A percentile compares a stretch with the other conserved stretches of the same genome.
Evolutionary conservation across 2,797 vertebrate genomes (phyloP).

Genomic region (Propithecus deckenii): DNA sequence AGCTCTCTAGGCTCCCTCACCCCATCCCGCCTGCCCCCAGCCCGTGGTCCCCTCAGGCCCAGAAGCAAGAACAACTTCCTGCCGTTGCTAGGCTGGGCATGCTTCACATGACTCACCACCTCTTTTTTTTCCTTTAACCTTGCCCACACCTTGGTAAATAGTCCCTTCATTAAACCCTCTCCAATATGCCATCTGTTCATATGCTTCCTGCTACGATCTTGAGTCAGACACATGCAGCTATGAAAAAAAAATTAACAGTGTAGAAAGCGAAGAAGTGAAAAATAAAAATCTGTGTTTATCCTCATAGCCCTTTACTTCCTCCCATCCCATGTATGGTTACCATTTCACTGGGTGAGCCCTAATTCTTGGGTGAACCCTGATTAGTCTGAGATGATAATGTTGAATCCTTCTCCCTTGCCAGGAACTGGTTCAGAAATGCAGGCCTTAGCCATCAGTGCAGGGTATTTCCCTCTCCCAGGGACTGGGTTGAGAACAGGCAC

Average conservation of each 20-base stretch:
- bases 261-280: neutral
- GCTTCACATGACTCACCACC: neutral
- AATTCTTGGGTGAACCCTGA: neutral
- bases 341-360: neutral
- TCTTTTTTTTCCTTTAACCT: neutral
- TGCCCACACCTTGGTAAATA: neutral
- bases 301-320: neutral
- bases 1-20: neutral
- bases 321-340: neutral
- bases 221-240: neutral
- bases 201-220: neutral
- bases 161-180: slow-evolving; percentile 23
- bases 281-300: slow-evolving; percentile 5
- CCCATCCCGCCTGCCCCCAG: fast-evolving
- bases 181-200: neutral
- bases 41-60: neutral
- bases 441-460: neutral
- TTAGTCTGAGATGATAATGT: neutral
- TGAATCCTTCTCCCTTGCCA: neutral
- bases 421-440: neutral
- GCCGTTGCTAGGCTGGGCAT: neutral
- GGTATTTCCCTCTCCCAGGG: neutral
- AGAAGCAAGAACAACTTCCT: neutral
- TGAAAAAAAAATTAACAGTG: neutral
- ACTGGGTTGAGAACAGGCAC: neutral